Base-by-base conservation (phyloP, 1,140 invertebrate species). In the Carposina sasakii region DNA sequence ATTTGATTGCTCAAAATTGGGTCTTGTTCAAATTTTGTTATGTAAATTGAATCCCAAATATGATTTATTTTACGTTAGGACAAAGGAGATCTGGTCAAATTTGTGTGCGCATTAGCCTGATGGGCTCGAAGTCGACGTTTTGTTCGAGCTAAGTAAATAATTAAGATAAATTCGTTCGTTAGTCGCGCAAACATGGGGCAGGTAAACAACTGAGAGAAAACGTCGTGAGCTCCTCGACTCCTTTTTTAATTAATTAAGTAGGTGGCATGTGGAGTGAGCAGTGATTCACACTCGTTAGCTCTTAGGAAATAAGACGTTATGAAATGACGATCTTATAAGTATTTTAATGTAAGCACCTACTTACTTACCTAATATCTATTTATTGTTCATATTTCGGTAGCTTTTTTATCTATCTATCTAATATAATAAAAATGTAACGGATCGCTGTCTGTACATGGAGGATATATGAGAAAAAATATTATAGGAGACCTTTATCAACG, bases 161-260 rank as follows among this genome's bases (percentile, higher is more conserved):
- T 59, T 66, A 60, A 58, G 54, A 71, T 68, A 50, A 64, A 71
- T 63, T 68, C 60, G 66, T 73, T 76, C 70, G 65, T 72, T 76
- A 76, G 59, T 60, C 56, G 60, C 52, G 51, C 72, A 74, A 70
- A 77, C 63, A 70, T 48, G 57, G 51, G 45, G 43, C 57, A 75
- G 67, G 71, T 71, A 78, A 78, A 74, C 65, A 70, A 60, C 59
- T 59, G 39, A 57, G 58, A 42, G 50, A 51, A 54, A 39, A 36
- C 51, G 57, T 60, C 52, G 57, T n/a, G 54, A 62, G 57, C 59
- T 57, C 31, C 58, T 52, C 54, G 52, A 72, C 60, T 45, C 74
- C 75, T 67, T 72, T 78, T 78, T 76, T 68, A 78, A 78, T 78
- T 76, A 78, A 78, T 74, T 76, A 74, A 74, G 59, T 76, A 57